phyloP scores from a whole-genome alignment of 2,888 invertebrate genomes.

The Isotomurus palustris region DNA sequence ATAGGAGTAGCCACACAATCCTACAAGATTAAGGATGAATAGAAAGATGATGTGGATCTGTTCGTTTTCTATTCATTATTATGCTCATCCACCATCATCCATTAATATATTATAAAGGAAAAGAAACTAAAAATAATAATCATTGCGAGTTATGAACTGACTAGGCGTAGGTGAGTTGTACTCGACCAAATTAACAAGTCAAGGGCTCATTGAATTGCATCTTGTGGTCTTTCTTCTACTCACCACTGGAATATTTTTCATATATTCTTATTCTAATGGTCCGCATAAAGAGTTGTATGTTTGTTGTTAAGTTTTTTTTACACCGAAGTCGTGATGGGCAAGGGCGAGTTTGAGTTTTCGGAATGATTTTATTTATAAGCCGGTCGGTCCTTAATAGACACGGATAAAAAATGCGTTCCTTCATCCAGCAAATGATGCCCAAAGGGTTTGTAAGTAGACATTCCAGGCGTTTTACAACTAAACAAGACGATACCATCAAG shows the following conservation, averaged over 20 bases:
- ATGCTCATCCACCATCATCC: too few relatives aligned
- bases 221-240: not conserved
- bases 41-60: not conserved
- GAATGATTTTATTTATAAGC: constrained; percentile 36
- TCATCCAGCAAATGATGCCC: constrained; percentile 32
- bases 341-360: constrained; percentile 30
- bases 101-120: constrained; percentile 14
- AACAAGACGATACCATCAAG: constrained; percentile 4
- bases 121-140: constrained; percentile 16
- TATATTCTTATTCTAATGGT: not conserved
- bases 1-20: not conserved
- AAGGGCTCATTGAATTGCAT: not conserved
- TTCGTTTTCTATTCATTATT: too few relatives aligned
- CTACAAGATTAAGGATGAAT: not conserved
- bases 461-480: constrained; percentile 17
- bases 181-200: not conserved
- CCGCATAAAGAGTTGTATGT: not conserved
- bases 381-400: constrained; percentile 36
- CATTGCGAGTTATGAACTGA: constrained; percentile 12
- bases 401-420: constrained; percentile 33
- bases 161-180: not conserved
- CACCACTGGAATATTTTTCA: not conserved
- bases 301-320: constrained; percentile 13
- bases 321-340: constrained; percentile 33
- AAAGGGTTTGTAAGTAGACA: constrained; percentile 18